These are phyloP conservation scores for Papilio machaon DNA, from an alignment of 1,140 invertebrate genomes.

Conservation along the genomic window DNA sequence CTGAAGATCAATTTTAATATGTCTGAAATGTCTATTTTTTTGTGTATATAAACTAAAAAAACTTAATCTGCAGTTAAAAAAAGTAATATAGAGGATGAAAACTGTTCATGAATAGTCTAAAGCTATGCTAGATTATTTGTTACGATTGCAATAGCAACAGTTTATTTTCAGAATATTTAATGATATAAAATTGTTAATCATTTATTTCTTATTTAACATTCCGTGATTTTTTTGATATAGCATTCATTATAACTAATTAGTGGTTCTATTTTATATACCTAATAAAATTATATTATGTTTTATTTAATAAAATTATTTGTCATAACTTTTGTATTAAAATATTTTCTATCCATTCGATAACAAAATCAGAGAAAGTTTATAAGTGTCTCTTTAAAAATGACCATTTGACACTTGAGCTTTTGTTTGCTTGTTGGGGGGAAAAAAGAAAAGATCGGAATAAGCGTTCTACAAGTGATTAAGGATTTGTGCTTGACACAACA, in stretches of 20 bases:
- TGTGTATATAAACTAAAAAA: background rate
- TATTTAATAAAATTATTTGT: constrained; percentile 38
- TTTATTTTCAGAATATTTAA: background rate
- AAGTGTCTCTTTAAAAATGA: background rate
- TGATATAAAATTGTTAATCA: background rate
- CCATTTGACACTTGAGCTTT: no score
- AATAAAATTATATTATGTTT: background rate
- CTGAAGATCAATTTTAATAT: background rate
- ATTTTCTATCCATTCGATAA: constrained; percentile 5
- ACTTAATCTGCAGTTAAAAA: no score
- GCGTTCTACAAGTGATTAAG: background rate
- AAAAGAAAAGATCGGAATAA: background rate
- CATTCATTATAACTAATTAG: no score
- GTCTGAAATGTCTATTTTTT: background rate
- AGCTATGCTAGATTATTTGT: background rate
- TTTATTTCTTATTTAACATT: background rate
- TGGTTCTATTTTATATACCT: background rate
- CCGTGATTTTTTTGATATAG: background rate
- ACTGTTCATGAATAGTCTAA: no score
- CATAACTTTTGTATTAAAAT: constrained; percentile 22
- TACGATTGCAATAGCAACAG: background rate
- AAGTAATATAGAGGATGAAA: background rate
- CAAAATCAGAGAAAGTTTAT: background rate
- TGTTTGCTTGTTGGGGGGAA: background rate
- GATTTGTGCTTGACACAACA: background rate